Percentiles rank a stretch among this genome's conserved stretches.
phyloP scores from a whole-genome alignment of 1,140 invertebrate genomes.

The Drosophila mayri region DNA sequence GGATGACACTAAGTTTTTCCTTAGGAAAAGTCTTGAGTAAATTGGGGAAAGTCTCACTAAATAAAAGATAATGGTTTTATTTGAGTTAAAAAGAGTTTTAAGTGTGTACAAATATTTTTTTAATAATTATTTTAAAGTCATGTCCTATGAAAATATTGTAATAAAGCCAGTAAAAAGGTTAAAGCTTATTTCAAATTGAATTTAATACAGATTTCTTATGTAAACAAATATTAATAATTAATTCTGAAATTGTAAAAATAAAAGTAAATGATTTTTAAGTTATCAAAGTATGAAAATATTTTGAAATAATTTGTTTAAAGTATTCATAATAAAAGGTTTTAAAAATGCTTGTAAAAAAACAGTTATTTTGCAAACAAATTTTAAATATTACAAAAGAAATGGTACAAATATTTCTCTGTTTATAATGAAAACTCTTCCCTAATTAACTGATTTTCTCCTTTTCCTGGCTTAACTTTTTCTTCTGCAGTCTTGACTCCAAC shows the following conservation, averaged over 20 bases:
- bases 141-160: not conserved
- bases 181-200: not conserved
- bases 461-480: not conserved
- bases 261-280: too few relatives aligned
- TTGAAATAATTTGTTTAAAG: too few relatives aligned
- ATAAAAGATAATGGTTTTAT: not conserved
- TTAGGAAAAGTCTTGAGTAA: not conserved
- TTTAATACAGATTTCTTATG: not conserved
- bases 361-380: too few relatives aligned
- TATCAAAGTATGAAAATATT: too few relatives aligned
- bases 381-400: not conserved
- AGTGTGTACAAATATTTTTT: not conserved
- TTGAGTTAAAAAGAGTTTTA: too few relatives aligned
- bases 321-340: too few relatives aligned
- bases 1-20: constrained; percentile 22
- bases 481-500: not conserved
- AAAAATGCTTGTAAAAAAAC: too few relatives aligned
- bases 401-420: not conserved
- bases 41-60: constrained; percentile 5
- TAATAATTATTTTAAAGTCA: not conserved
- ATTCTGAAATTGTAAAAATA: not conserved
- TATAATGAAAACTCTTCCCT: too few relatives aligned
- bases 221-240: not conserved
- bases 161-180: not conserved
- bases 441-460: not conserved